Conservation (phyloP, 2,113 vertebrate genomes). For the Pycnonotus jocosus region DNA sequence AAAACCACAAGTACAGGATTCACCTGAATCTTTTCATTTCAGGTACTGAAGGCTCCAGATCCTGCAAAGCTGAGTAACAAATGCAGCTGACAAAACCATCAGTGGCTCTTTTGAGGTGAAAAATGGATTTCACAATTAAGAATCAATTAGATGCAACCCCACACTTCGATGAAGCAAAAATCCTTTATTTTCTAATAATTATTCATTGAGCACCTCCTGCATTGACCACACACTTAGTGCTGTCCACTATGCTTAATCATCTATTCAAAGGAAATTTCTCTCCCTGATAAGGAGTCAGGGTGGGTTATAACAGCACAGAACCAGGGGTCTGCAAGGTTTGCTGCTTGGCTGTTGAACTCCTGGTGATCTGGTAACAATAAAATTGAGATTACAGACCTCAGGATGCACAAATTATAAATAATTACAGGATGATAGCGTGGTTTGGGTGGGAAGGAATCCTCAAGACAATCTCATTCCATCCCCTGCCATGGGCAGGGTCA, state of each 20-base stretch:
- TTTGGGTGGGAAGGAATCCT: background rate
- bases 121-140: slow-evolving; percentile 59
- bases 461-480: background rate
- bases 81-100: background rate
- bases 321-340: background rate
- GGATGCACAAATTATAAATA: background rate
- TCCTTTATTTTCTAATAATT: slow-evolving; percentile 60
- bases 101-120: slow-evolving; percentile 7
- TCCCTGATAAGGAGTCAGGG: background rate
- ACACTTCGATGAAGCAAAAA: slow-evolving; percentile 31
- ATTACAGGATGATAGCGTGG: background rate
- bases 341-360: background rate
- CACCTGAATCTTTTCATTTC: background rate
- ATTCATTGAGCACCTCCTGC: slow-evolving; percentile 35
- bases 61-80: background rate
- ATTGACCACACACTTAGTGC: slow-evolving; percentile 46
- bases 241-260: slow-evolving; percentile 26
- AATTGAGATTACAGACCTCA: background rate
- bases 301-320: background rate
- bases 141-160: slow-evolving; percentile 33
- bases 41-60: background rate
- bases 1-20: background rate
- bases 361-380: background rate
- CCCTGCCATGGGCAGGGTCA: background rate
- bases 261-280: slow-evolving; percentile 12